Evolutionary conservation across 2,888 invertebrate genomes (phyloP), one percentile per base, ranked within the genome.

Genomic region (Cryptocheilus praepositus): DNA sequence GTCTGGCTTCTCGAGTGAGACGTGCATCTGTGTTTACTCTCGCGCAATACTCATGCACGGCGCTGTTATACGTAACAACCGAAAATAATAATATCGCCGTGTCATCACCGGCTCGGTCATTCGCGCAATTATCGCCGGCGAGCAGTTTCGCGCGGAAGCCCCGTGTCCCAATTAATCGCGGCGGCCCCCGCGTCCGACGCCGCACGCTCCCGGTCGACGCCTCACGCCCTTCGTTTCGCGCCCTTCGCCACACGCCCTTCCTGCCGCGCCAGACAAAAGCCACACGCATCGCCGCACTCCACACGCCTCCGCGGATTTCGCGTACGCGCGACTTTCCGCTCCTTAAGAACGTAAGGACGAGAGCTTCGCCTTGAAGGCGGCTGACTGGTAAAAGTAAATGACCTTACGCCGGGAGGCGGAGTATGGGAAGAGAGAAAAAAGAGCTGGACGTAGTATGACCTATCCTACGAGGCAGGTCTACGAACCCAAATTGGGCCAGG

Each of bases 341-440:
- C 45, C 53, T 51, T 21, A 54, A 44, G 56, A 51, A 15, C 59
- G 15, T 53, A 63, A 70, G 75, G 70, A 72, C 67, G 56, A 73
- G 70, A 43, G 56, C 13, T 18, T 59, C 77, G 69, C 84, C 84
- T 86, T 82, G 85, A 82, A 77, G 74, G 64, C 61, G 58, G 63
- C 60, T 53, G 56, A 28, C 70, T 61, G 82, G 85, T 86, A 87
- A 87, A 86, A 87, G 87, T 85, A 87, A 87, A 85, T 85, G 86
- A 85, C 87, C 86, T 87, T 85, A 86, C 56, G 54, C 61, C 58
- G 61, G 46, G 64, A 53, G 53, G 52, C 63, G 56, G 56, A 61
- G 65, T 46, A 22, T 56, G 63, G 60, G 61, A 64, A 49, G 49
- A 49, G 49, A 49, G 49, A 49, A 18, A 49, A 18, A 49, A 49